Percentiles rank a stretch among this genome's conserved stretches.
Evolutionary conservation across 2,113 vertebrate genomes (phyloP).

Genomic region (Bettongia penicillata): DNA sequence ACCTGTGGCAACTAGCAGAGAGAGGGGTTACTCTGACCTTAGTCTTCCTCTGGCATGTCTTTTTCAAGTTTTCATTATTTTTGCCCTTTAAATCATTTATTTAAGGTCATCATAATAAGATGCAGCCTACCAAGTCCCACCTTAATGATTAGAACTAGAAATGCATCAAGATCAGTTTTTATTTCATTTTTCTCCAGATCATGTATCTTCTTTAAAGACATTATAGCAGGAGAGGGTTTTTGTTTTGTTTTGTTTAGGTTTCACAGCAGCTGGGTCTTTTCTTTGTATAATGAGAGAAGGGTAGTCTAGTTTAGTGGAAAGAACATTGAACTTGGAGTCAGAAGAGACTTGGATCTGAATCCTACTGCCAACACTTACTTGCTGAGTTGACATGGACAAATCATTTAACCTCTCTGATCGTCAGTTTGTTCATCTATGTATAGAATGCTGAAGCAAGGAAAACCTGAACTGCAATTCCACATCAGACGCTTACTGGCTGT

Average conservation of each 20-base stretch:
- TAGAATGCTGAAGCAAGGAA: neutral
- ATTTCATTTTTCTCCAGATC: neutral
- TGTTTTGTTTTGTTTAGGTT: neutral
- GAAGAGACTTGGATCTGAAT: neutral
- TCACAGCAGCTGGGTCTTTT: neutral
- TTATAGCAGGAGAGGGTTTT: neutral
- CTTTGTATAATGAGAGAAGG: neutral
- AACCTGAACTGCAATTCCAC: neutral
- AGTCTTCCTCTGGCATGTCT: neutral
- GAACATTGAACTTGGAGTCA: neutral
- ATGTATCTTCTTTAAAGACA: neutral
- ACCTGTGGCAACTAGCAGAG: neutral
- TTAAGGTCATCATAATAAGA: neutral
- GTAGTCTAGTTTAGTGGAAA: neutral
- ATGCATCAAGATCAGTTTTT: neutral
- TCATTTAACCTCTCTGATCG: neutral
- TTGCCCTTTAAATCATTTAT: constrained; percentile 12
- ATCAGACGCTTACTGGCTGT: neutral
- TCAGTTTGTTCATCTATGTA: neutral
- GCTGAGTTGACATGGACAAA: neutral
- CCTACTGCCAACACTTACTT: neutral
- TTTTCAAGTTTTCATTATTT: neutral
- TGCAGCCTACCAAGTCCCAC: neutral
- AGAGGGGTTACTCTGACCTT: constrained; percentile 2
- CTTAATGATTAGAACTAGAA: neutral